Evolutionary conservation across 2,888 invertebrate species (phyloP).

Genomic region (Xiphydria camelus): DNA sequence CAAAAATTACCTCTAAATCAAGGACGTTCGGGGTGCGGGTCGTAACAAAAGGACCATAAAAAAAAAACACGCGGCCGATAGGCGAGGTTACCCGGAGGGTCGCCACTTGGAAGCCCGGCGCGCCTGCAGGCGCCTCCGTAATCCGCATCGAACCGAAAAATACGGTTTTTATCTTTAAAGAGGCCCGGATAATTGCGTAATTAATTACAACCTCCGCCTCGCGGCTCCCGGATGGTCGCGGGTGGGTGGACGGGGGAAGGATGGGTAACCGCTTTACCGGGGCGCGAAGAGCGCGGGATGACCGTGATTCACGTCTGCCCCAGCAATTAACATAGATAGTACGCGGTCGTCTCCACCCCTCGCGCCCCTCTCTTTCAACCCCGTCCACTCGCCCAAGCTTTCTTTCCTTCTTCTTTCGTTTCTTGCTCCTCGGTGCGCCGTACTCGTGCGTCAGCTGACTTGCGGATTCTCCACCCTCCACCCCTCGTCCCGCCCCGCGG

Average conservation of each 20-base stretch:
- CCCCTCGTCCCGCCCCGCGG: too few species aligned
- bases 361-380: background rate
- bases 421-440: too few species aligned
- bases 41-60: slow-evolving; percentile 29
- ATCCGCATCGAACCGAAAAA: slow-evolving; percentile 46
- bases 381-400: too few species aligned
- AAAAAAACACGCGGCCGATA: slow-evolving; percentile 8
- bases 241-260: slow-evolving; percentile 1
- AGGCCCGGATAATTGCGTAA: slow-evolving; percentile 48
- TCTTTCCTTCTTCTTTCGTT: too few species aligned
- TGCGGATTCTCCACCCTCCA: too few species aligned
- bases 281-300: slow-evolving; percentile 23
- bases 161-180: slow-evolving; percentile 42
- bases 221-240: background rate
- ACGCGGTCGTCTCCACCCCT: slow-evolving; percentile 6
- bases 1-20: slow-evolving; percentile 46
- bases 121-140: slow-evolving; percentile 15
- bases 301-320: slow-evolving; percentile 40
- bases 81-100: slow-evolving; percentile 10
- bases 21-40: slow-evolving; percentile 28
- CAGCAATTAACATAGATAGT: slow-evolving; percentile 47
- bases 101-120: slow-evolving; percentile 25
- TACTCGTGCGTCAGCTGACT: too few species aligned
- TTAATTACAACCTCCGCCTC: slow-evolving; percentile 45
- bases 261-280: slow-evolving; percentile 26